phyloP scores from a whole-genome alignment of 2,797 vertebrate genomes.

The Clarias platycephalus region DNA sequence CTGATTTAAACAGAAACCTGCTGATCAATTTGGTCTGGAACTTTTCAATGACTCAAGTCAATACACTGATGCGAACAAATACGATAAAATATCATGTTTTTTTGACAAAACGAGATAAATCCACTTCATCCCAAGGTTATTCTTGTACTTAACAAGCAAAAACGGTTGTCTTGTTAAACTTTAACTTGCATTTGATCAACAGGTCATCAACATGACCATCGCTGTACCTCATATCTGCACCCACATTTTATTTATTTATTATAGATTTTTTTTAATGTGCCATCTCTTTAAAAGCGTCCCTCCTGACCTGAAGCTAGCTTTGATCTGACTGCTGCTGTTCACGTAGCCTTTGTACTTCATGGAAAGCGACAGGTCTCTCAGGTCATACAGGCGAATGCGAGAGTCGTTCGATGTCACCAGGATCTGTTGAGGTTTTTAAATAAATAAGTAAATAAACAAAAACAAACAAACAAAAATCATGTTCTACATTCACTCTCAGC shows the following conservation, averaged over 20 bases:
- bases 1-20: not conserved
- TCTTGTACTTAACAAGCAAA: not conserved
- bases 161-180: too few relatives aligned
- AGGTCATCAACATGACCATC: not conserved
- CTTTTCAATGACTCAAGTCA: not conserved
- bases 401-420: slow-evolving; percentile 97
- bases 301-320: slow-evolving; percentile 96
- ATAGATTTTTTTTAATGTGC: not conserved
- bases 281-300: not conserved
- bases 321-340: slow-evolving; percentile 99
- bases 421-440: slow-evolving; percentile 75
- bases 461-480: not conserved
- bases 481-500: not conserved
- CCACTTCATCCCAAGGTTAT: not conserved
- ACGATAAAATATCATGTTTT: not conserved
- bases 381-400: slow-evolving; percentile 92
- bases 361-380: slow-evolving; percentile 96
- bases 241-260: too few relatives aligned
- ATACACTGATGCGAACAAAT: not conserved
- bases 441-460: not conserved
- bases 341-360: slow-evolving; percentile 99
- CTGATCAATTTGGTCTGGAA: too few relatives aligned
- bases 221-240: not conserved
- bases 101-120: not conserved
- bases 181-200: not conserved